A percentile compares a stretch with the other conserved stretches of the same genome.
These are phyloP conservation scores for Coptodon bakossiorum DNA, from an alignment of 2,113 vertebrate species.

Conservation along the genomic window DNA sequence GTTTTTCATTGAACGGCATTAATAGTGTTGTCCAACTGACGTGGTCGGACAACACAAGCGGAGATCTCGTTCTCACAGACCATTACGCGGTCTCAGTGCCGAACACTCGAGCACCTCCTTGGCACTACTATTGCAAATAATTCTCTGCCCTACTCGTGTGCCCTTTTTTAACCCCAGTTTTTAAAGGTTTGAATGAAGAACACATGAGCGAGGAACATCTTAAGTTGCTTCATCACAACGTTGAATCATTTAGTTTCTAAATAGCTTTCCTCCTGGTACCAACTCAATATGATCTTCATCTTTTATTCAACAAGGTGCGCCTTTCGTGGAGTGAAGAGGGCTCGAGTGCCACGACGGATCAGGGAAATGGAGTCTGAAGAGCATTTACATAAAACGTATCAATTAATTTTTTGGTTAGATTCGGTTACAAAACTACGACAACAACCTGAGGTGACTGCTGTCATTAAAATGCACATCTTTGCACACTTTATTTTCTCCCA, in stretches of 20 bases:
- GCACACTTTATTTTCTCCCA: not conserved
- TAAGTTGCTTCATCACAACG: not conserved
- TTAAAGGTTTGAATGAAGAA: not conserved
- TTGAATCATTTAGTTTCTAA: not conserved
- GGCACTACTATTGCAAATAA: not conserved
- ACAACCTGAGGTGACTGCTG: not conserved
- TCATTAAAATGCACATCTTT: not conserved
- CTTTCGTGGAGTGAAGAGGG: not conserved
- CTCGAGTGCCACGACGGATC: not conserved
- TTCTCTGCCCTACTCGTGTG: not conserved
- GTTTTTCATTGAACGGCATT: accelerated
- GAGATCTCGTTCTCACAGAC: too few species aligned
- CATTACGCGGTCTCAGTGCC: accelerated
- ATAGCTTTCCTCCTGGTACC: not conserved
- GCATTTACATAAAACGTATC: not conserved
- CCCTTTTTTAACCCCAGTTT: not conserved
- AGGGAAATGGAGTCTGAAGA: not conserved
- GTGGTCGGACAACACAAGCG: not conserved
- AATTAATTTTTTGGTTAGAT: not conserved
- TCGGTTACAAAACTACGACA: not conserved
- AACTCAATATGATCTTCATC: not conserved
- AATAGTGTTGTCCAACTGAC: accelerated
- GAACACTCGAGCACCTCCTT: not conserved
- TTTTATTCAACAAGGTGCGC: not conserved
- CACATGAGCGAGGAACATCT: not conserved